Base-by-base conservation (phyloP, 2,888 invertebrate genomes). In the Tyria jacobaeae region DNA sequence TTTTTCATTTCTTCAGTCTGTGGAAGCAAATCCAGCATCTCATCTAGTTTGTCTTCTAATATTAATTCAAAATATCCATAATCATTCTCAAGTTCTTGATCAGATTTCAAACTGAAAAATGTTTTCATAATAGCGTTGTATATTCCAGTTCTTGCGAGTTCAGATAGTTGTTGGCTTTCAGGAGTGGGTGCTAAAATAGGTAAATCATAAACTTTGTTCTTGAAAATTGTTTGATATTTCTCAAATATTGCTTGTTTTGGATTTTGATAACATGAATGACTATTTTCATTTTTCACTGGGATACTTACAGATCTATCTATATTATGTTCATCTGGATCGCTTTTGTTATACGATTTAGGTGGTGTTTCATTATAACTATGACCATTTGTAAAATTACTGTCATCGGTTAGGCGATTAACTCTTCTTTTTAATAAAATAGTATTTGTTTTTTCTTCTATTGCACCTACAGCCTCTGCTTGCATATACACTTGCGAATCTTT, bases 1-100 rank as follows among this genome's bases (percentile, higher is more conserved):
- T 71, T 64, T 34, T 63, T 51, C 10, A 88, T 62, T 58, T 82
- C 79, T n/a, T 68, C 52, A 12, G 83, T 79, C 60, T 86, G 82
- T 4, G 89, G 87, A 25, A 89, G 74, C 52, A 76, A 70, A 61
- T 85, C 80, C 3, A 90, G 61, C 56, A 89, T 72, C n/a, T 79
- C 70, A 60, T 88, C 88, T 25, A 89, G 65, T 66, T 81, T 82
- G 44, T 86, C 79, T 54, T 86, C 88, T 12, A 90, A 68, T 9
- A 82, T 65, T 50, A 85, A 79, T 66, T 85, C 83, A 60, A 84
- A 86, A 51, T 81, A 77, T 25, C 71, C 78, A 31, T 81, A 79
- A 57, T 89, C 82, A 41, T 82, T 75, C 65, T 79, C 77, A 39
- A 83, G 76, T 3, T 76, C 77, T 0, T 83, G 81, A 60, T 86